Evolutionary conservation across 2,888 invertebrate species (phyloP), one percentile per base, ranked within the genome.

Genomic region (Eilema depressum): DNA sequence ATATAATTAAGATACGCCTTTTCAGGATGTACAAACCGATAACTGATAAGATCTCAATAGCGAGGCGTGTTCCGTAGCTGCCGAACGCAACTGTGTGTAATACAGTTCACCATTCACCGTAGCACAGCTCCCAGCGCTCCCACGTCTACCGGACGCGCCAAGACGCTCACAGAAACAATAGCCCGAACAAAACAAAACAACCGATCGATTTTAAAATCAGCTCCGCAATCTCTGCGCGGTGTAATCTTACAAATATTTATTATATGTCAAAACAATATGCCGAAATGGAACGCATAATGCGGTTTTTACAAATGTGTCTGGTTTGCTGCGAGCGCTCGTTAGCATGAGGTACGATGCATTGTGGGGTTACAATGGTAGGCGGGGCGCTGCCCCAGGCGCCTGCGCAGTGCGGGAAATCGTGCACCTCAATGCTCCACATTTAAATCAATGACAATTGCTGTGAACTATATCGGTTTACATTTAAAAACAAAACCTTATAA

Each of bases 211-310:
- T 89, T 87, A 88, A 90, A 91, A 94, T 93, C 94, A 85, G 87
- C 79, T 77, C 85, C 78, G 86, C 92, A 92, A 93, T 94, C 93
- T 93, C 86, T 78, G 88, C 85, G 82, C 88, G 86, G 89, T 88
- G 89, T 90, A 93, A 94, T 95, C 94, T 92, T 86, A 86, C 94
- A 95, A 95, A 95, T 95, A 95, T 95, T 95, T 95, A 95, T 95
- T 95, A 92, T 95, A 95, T 94, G 95, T 95, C 95, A 95, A 95
- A 95, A 95, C 94, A 94, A 95, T 95, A 95, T 94, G 94, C 94
- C 95, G 92, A 95, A 95, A 95, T 92, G 93, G 89, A 91, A 91
- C 91, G 92, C 93, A 93, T 93, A 93, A 94, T 94, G 92, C 91
- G 88, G 91, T 93, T 95, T 94, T 94, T 95, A 95, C 95, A 95